Evolutionary conservation across 2,113 vertebrate genomes (phyloP).

Genomic region (Gopherus evgoodei): DNA sequence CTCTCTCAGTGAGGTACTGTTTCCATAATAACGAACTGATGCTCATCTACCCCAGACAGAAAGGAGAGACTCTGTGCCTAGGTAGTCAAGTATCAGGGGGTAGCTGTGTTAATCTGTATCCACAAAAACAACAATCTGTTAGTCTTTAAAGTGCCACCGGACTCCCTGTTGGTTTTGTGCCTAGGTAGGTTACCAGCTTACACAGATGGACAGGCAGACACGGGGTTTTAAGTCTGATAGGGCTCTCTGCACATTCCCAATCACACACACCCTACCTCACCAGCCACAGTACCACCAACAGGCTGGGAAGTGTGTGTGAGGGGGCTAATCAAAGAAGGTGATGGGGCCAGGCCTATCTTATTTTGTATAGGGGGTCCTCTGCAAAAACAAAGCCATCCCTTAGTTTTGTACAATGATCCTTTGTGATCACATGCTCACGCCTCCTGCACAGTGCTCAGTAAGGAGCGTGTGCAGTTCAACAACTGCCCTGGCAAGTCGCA

Average conservation of each 20-base stretch:
- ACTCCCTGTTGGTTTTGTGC: too few relatives aligned
- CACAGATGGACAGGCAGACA: background rate
- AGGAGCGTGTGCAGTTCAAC: background rate
- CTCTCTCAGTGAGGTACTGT: fast-evolving
- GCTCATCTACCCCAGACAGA: fast-evolving
- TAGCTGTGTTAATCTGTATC: too few relatives aligned
- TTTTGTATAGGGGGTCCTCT: background rate
- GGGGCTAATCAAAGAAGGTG: background rate
- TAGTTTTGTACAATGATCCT: background rate
- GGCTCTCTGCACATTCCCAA: background rate
- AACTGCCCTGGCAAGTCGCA: background rate
- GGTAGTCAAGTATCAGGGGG: too few relatives aligned
- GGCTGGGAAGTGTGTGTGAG: too few relatives aligned
- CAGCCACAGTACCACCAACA: background rate
- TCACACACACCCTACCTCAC: background rate
- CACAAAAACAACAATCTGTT: too few relatives aligned
- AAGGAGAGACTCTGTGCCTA: background rate
- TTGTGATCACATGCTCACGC: background rate
- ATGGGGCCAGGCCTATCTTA: background rate
- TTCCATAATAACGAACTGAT: background rate
- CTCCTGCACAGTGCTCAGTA: background rate
- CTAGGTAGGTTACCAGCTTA: background rate
- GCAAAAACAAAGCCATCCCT: background rate
- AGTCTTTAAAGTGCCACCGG: too few relatives aligned
- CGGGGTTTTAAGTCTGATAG: background rate